Evolutionary conservation across 2,797 vertebrate genomes (phyloP).

Genomic region (Furcifer pardalis): DNA sequence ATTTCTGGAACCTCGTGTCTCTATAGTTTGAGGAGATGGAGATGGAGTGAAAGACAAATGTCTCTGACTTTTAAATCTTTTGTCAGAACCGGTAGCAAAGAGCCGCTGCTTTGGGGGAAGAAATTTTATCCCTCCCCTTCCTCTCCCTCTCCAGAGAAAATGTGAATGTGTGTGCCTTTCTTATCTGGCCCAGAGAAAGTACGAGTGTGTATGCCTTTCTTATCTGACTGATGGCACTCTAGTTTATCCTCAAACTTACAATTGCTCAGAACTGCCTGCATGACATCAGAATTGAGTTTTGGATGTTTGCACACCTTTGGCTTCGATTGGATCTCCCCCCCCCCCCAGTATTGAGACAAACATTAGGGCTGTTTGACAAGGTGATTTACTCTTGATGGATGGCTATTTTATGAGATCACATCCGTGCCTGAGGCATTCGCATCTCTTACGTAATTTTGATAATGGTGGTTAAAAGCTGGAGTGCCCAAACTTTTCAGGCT

Average conservation of each 20-base stretch:
- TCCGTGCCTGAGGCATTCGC: too few relatives aligned
- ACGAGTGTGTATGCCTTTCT: background rate
- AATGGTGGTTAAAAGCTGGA: too few relatives aligned
- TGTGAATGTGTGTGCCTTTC: background rate
- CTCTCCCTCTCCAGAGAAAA: background rate
- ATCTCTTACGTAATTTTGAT: too few relatives aligned
- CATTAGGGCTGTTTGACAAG: too few relatives aligned
- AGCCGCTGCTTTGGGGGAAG: background rate
- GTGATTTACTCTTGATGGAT: too few relatives aligned
- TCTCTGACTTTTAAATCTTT: background rate
- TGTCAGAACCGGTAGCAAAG: background rate
- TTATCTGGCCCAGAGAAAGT: background rate
- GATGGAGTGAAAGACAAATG: conserved; percentile 12
- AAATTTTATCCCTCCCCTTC: background rate
- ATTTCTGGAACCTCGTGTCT: background rate
- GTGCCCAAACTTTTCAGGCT: too few relatives aligned
- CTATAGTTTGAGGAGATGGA: conserved; percentile 1
- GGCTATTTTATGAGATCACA: too few relatives aligned
- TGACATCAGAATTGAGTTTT: background rate
- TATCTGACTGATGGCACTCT: background rate
- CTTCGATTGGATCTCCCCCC: background rate
- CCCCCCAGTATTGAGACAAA: background rate
- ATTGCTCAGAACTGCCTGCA: background rate
- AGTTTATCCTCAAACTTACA: background rate
- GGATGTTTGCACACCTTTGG: background rate